Percentiles rank a stretch among this genome's conserved stretches.
These are phyloP conservation scores for Euproctis similis DNA, from an alignment of 2,888 invertebrate genomes.

Conservation along the genomic window DNA sequence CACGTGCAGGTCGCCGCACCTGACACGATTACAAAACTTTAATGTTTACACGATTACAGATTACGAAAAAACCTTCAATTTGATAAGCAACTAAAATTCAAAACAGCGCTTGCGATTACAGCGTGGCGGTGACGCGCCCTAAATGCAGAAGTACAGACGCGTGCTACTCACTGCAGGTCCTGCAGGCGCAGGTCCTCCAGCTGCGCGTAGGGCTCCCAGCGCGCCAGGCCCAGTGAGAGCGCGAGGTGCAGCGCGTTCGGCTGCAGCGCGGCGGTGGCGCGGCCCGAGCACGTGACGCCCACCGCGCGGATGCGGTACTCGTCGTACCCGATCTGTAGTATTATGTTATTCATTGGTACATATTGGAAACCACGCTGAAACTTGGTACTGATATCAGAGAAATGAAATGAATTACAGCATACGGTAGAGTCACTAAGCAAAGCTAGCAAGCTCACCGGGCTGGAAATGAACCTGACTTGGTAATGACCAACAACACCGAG, in stretches of 20 bases:
- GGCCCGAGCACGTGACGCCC: slow-evolving; percentile 55
- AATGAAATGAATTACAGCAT: too few species aligned
- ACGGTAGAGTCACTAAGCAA: too few species aligned
- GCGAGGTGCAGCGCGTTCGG: slow-evolving; percentile 49
- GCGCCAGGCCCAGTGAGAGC: slow-evolving; percentile 49
- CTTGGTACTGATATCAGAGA: too few species aligned
- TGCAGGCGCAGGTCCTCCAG: slow-evolving; percentile 55
- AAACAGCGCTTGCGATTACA: too few species aligned
- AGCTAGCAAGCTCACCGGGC: too few species aligned
- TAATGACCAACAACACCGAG: too few species aligned
- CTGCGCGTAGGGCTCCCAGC: slow-evolving; percentile 62
- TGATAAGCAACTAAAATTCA: background rate
- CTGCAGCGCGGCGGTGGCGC: slow-evolving; percentile 48
- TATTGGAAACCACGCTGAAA: too few species aligned
- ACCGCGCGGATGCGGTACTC: slow-evolving; percentile 63
- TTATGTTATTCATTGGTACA: too few species aligned
- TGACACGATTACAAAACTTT: slow-evolving; percentile 17
- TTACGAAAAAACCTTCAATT: background rate
- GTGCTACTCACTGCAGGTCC: slow-evolving; percentile 54
- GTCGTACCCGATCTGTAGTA: slow-evolving; percentile 57
- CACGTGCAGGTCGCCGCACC: slow-evolving; percentile 62
- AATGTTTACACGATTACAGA: too few species aligned
- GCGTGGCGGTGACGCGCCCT: too few species aligned
- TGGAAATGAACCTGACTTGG: too few species aligned
- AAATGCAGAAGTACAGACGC: too few species aligned